These are phyloP conservation scores for Podarcis raffonei DNA, from an alignment of 2,113 vertebrate genomes.

Conservation along the genomic window DNA sequence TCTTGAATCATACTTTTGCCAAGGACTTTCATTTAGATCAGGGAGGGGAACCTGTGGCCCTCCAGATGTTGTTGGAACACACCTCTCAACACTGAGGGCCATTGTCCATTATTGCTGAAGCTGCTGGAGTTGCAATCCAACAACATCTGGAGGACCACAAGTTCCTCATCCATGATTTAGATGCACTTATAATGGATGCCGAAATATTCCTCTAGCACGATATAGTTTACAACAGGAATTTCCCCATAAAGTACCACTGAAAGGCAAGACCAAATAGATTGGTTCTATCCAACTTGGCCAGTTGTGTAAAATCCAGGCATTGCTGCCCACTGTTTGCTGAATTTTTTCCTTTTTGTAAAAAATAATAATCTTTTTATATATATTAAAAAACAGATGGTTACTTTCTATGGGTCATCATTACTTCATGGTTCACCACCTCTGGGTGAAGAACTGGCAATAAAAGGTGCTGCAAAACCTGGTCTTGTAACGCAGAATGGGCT, in stretches of 20 bases:
- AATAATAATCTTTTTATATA: conserved; percentile 7
- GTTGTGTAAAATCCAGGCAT: neutral
- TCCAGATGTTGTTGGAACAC: too few relatives aligned
- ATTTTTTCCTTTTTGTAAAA: neutral
- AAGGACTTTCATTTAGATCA: neutral
- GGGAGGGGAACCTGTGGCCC: too few relatives aligned
- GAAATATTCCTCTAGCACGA: neutral
- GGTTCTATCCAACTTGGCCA: neutral
- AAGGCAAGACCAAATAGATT: neutral
- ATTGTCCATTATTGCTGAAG: too few relatives aligned
- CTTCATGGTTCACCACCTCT: conserved; percentile 72
- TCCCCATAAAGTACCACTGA: neutral
- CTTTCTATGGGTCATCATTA: conserved; percentile 86
- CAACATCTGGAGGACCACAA: too few relatives aligned
- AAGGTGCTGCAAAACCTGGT: conserved; percentile 82
- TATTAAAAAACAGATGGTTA: conserved; percentile 77
- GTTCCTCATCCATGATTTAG: neutral
- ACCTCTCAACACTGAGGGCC: too few relatives aligned
- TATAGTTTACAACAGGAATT: neutral
- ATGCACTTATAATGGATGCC: neutral
- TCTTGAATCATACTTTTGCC: neutral
- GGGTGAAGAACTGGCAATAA: conserved; percentile 83
- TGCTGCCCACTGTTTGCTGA: neutral
- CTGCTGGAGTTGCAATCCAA: too few relatives aligned
- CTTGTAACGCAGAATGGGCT: conserved; percentile 87